Evolutionary conservation across 2,113 vertebrate genomes (phyloP), one percentile per base, ranked within the genome.

Genomic region (Pluvianellus socialis): DNA sequence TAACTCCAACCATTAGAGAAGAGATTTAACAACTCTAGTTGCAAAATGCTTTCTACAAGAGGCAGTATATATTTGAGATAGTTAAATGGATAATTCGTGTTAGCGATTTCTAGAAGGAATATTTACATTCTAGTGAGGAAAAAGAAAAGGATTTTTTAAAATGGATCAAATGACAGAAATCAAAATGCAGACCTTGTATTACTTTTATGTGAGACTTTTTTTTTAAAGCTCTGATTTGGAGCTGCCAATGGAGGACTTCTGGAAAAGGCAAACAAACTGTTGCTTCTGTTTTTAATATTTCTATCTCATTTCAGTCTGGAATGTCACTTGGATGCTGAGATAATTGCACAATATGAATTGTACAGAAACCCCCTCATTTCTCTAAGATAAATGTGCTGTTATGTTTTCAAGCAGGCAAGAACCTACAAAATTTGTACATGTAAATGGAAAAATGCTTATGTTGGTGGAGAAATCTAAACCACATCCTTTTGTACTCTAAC

Each of bases 211-310:
- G 22, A n/a, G 24, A 12, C 1, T 6, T 33, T 55, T 61, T 22
- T 45, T 40, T 32, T 42, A 38, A 79, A 80, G 6, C 9, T 89
- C 42, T 79, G n/a, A 74, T 80, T 88, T 88, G 42, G 42, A 77
- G 26, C 12, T 87, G 35, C 33, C 58, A 83, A 2, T 45, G 35
- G 22, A 85, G 9, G 12, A 7, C 17, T 89, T 92, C 76, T 95
- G 52, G 47, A 56, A 91, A 84, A 89, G 30, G 7, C 24, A 89
- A 95, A 70, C 22, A 83, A 85, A 59, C 14, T 75, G 22, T 81
- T 94, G 40, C 17, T 81, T 89, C 89, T 96, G 55, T 71, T 96
- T 91, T 94, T 19, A 15, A 82, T 91, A 89, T 89, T 94, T 89
- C 32, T n/a, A 3, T 82, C 56, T 47, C 27, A 19, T 74, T 92